Percentiles rank a stretch among this genome's conserved stretches.
phyloP scores from a whole-genome alignment of 2,888 invertebrate genomes.

The Dryobota labecula region DNA sequence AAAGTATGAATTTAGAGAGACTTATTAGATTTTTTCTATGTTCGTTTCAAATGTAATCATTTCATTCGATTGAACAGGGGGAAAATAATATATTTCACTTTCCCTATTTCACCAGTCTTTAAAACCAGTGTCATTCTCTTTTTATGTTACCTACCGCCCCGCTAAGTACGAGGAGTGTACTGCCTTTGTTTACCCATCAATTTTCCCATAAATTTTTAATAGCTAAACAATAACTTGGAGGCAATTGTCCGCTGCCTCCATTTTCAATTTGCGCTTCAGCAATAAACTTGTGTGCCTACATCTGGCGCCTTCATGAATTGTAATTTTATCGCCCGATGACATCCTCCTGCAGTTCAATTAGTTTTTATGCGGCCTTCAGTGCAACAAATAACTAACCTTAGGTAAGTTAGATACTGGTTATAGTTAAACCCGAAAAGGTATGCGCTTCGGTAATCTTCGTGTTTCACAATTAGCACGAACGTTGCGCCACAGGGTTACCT shows the following conservation, averaged over 20 bases:
- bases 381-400: conserved; percentile 41
- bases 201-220: conserved; percentile 77
- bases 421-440: neutral
- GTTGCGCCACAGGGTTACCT: no score
- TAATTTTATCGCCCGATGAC: conserved; percentile 86
- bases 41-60: neutral
- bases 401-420: neutral
- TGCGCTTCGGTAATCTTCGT: neutral
- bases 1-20: neutral
- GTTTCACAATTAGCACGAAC: neutral
- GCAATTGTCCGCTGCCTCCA: conserved; percentile 80
- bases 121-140: conserved; percentile 27
- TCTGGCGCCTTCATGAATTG: conserved; percentile 86
- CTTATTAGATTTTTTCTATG: neutral
- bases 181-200: conserved; percentile 62
- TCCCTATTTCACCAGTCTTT: conserved; percentile 12
- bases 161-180: conserved; percentile 10
- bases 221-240: conserved; percentile 84
- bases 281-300: conserved; percentile 84
- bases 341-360: conserved; percentile 85
- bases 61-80: neutral
- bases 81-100: conserved; percentile 4
- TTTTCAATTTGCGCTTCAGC: conserved; percentile 85
- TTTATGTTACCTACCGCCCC: conserved; percentile 25
- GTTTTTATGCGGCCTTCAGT: conserved; percentile 76